phyloP scores from a whole-genome alignment of 2,888 invertebrate genomes.

The Doris montereyensis region DNA sequence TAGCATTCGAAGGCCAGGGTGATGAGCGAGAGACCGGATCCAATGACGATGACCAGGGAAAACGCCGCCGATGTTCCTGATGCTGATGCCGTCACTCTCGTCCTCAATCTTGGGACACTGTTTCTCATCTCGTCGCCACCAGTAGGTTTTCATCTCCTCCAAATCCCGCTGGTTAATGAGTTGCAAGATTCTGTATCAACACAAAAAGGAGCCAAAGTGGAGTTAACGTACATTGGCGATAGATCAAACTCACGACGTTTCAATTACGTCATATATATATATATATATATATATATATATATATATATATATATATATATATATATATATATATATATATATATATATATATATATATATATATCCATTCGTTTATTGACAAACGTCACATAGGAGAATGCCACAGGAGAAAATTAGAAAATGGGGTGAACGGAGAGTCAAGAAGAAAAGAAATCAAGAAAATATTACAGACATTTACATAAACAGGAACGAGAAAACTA shows the following conservation, averaged over 20 bases:
- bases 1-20: conserved; percentile 92
- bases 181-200: conserved; percentile 83
- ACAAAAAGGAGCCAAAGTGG: not conserved
- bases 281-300: not conserved
- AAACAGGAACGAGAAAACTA: no score
- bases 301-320: not conserved
- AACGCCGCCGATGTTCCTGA: conserved; percentile 96
- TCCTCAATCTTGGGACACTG: conserved; percentile 88
- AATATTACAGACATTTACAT: no score
- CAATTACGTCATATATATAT: not conserved
- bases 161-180: conserved; percentile 92
- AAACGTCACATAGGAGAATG: no score
- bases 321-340: no score
- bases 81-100: conserved; percentile 96
- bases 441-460: no score
- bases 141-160: conserved; percentile 93
- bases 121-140: conserved; percentile 91
- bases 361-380: no score
- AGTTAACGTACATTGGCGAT: no score
- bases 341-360: no score
- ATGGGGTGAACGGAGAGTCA: no score
- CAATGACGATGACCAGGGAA: conserved; percentile 98
- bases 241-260: not conserved
- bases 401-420: no score
- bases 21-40: conserved; percentile 91